Conservation (phyloP, 2,797 vertebrate species). For the Chloroceryle amazona region DNA sequence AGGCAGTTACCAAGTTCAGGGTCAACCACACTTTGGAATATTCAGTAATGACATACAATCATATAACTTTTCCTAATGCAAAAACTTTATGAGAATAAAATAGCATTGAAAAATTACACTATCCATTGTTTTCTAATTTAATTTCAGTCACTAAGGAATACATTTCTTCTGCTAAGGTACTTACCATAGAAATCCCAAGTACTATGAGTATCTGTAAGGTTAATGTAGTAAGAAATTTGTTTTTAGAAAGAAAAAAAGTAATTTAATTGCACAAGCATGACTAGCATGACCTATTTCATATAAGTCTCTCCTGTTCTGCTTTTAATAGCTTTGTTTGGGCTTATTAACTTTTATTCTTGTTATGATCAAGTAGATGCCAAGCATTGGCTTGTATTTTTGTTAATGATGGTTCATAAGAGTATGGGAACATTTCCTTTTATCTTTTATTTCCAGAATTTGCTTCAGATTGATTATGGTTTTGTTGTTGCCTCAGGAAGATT, state of each 20-base stretch:
- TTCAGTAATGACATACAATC: fast-evolving
- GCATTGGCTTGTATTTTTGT: neutral
- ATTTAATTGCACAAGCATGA: neutral
- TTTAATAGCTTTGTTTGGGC: neutral
- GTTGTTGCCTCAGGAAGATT: neutral
- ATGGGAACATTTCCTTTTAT: neutral
- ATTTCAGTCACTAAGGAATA: neutral
- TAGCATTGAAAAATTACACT: neutral
- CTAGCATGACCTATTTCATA: neutral
- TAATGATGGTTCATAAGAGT: neutral
- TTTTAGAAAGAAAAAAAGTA: neutral
- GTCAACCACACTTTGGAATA: neutral
- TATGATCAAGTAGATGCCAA: neutral
- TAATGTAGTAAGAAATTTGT: neutral
- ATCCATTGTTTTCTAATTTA: neutral
- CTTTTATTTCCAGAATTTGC: neutral
- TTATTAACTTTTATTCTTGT: neutral
- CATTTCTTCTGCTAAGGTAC: neutral
- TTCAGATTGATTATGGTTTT: neutral
- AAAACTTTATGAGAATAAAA: neutral
- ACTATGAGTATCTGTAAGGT: neutral
- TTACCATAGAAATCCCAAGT: neutral
- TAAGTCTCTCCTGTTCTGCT: neutral
- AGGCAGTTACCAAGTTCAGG: neutral
- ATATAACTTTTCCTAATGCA: neutral